Percentiles rank a stretch among this genome's conserved stretches.
phyloP scores from a whole-genome alignment of 2,797 vertebrate genomes.

The Mormyrus proboscirostris region DNA sequence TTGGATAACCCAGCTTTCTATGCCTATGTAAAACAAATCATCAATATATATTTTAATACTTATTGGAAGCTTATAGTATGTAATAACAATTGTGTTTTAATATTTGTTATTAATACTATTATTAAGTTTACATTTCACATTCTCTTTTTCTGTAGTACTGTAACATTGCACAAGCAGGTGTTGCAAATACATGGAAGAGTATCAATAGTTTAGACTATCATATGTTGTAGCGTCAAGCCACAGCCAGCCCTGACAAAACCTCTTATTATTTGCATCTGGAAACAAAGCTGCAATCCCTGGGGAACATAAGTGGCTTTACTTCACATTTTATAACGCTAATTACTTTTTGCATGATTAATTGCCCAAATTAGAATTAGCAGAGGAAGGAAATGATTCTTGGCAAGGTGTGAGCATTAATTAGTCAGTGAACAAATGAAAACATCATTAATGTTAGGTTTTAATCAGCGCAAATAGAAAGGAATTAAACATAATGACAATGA shows the following conservation, averaged over 20 bases:
- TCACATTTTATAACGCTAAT: slow-evolving; percentile 72
- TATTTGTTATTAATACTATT: neutral
- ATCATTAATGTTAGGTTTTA: slow-evolving; percentile 69
- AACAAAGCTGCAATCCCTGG: slow-evolving; percentile 59
- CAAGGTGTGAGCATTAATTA: slow-evolving; percentile 72
- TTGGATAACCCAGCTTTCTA: neutral
- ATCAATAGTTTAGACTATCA: slow-evolving; percentile 60
- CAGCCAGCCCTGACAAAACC: slow-evolving; percentile 57
- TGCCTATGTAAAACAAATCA: neutral
- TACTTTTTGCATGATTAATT: slow-evolving; percentile 74
- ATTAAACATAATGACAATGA: slow-evolving; percentile 62
- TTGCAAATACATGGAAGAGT: slow-evolving; percentile 49
- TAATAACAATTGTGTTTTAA: neutral
- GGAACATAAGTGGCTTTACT: slow-evolving; percentile 60
- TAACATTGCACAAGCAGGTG: slow-evolving; percentile 46
- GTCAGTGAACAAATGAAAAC: slow-evolving; percentile 54
- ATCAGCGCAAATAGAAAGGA: slow-evolving; percentile 61
- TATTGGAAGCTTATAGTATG: neutral
- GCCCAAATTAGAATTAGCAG: slow-evolving; percentile 70
- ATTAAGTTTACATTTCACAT: neutral
- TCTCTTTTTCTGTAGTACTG: slow-evolving; percentile 36
- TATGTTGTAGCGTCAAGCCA: slow-evolving; percentile 50
- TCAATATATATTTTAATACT: neutral
- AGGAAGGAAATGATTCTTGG: slow-evolving; percentile 66
- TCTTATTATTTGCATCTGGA: slow-evolving; percentile 59